Evolutionary conservation across 2,888 invertebrate species (phyloP).

Genomic region (Sinohyriopsis cumingii): DNA sequence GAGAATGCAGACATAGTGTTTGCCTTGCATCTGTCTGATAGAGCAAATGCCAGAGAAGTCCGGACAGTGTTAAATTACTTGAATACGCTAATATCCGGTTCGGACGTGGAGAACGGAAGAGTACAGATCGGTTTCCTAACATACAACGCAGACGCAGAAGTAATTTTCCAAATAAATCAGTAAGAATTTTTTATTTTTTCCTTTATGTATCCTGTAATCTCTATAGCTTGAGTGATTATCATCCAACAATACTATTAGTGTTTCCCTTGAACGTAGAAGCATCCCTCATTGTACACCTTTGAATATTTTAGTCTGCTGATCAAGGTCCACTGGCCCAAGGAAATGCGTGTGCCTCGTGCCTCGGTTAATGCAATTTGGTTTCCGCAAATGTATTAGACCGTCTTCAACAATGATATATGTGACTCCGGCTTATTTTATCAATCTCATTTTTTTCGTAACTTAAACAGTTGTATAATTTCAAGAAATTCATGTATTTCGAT

Average conservation of each 20-base stretch:
- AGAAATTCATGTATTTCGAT: background rate
- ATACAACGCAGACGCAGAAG: conserved; percentile 32
- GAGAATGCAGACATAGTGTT: conserved; percentile 51
- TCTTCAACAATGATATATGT: too few relatives aligned
- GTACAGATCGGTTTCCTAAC: conserved; percentile 45
- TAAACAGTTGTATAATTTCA: too few relatives aligned
- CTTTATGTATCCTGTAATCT: background rate
- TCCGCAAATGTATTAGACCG: too few relatives aligned
- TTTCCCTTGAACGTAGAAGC: too few relatives aligned
- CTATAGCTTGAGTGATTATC: background rate
- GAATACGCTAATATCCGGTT: conserved; percentile 30
- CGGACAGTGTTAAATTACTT: conserved; percentile 37
- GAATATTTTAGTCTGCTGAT: too few relatives aligned
- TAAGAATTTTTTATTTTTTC: conserved; percentile 13
- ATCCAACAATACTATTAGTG: too few relatives aligned
- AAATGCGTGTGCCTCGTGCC: too few relatives aligned
- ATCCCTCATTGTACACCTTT: too few relatives aligned
- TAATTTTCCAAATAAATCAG: conserved; percentile 38
- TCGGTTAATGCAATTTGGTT: too few relatives aligned
- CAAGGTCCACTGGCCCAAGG: too few relatives aligned
- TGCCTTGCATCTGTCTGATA: conserved; percentile 49
- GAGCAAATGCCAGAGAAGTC: conserved; percentile 34
- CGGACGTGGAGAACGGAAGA: conserved; percentile 49
- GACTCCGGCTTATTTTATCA: too few relatives aligned
- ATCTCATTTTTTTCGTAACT: too few relatives aligned